Evolutionary conservation across 37 sponge, comb jelly and placozoan genomes (phyloP).

Genomic region (Oopsacas minuta): DNA sequence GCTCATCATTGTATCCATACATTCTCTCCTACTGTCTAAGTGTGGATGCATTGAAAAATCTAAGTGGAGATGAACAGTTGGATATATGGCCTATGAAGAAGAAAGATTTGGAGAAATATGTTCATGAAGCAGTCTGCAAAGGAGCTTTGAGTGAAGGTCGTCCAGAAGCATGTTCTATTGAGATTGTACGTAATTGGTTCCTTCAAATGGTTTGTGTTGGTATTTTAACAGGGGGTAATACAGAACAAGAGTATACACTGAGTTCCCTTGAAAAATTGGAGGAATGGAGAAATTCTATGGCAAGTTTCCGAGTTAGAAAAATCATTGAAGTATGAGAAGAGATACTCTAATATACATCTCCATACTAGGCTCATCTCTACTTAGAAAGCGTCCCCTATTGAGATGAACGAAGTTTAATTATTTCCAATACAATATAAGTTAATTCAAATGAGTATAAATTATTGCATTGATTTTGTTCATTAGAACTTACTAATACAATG

Average conservation of each 20-base stretch:
- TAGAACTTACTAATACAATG: too few relatives aligned
- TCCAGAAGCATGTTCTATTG: background rate
- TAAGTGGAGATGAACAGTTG: background rate
- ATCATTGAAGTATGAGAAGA: too few relatives aligned
- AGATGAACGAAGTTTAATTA: too few relatives aligned
- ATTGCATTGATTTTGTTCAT: too few relatives aligned
- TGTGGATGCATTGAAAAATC: background rate
- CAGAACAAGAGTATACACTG: background rate
- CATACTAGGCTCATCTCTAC: too few relatives aligned
- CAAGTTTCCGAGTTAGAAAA: background rate
- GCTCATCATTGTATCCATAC: background rate
- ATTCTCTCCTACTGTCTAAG: constrained; percentile 11
- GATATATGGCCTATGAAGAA: background rate
- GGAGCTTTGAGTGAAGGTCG: background rate
- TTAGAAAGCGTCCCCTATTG: too few relatives aligned
- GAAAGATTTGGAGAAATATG: background rate
- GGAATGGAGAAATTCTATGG: background rate
- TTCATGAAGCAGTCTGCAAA: background rate
- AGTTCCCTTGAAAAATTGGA: background rate
- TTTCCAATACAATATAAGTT: too few relatives aligned
- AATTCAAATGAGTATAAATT: too few relatives aligned
- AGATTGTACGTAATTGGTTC: background rate
- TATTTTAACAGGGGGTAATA: background rate
- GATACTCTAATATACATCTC: too few relatives aligned
- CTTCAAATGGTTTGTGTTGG: background rate